Evolutionary conservation across 2,797 vertebrate species (phyloP), one percentile per base, ranked within the genome.

Genomic region (Pristis pectinata): DNA sequence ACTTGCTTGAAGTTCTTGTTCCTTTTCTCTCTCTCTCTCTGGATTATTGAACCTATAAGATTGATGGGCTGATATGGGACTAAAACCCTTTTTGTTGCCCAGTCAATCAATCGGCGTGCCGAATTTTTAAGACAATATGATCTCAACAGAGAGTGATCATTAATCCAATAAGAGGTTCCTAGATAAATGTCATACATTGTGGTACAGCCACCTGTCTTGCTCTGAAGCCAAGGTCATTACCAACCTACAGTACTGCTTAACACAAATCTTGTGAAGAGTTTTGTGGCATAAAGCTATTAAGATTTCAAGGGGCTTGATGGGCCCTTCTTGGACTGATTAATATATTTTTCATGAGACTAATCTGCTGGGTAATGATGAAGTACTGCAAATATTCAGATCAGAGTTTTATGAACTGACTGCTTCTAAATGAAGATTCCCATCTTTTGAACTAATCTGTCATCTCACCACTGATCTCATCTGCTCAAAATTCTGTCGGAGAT

Each of bases 391-490:
- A 94, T 19, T 30, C 83, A 95, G 83, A 95, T 95, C 17, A 95
- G 95, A 94, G 9, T 37, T 0, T 94, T 93, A 95, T 67, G 53
- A 95, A 96, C 93, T 80, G 56, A 94, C 70, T 37, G 87, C 94
- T 95, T 94, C 85, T 95, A 95, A 95, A 85, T 59, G 94, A 95
- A 95, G 95, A 8, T 94, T 95, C 95, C 94, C 87, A 95, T 94
- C 96, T 89, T 96, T 97, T 96, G 95, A 95, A 95, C 95, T 96
- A 95, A 96, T 96, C 95, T 95, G 95, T 95, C 94, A 79, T 85
- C 95, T 95, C 95, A 61, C 49, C 94, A 96, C 94, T 96, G 95
- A 97, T 97, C 95, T 95, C 67, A 94, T 95, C 37, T 94, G 95
- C 95, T 95, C 96, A 94, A 94, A 76, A 82, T 96, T 96, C 95